Base-by-base conservation (phyloP, 2,888 invertebrate genomes). In the Sialis fuliginosa region DNA sequence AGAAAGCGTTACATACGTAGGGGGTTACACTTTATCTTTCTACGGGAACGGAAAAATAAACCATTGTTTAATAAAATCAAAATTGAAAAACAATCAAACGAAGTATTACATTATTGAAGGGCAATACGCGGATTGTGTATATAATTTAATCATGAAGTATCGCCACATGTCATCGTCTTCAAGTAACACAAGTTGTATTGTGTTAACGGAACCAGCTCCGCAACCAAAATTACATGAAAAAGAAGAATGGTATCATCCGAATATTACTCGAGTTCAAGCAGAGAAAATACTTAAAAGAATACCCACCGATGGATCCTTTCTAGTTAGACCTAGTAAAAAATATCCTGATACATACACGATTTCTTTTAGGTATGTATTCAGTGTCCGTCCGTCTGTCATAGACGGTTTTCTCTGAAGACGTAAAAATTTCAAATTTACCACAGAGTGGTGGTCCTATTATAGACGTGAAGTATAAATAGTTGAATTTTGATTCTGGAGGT, bases 1-100 rank as follows among this genome's bases (percentile, higher is more conserved):
- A 33, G 89, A 91, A 55, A 92, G 93, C 60, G 91, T 91, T 31
- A 95, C 93, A 0, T 95, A 95, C 65, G 89, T 93, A 1, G 95
- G 95, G 0, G 95, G 95, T 63, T 95, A 92, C 61, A 90, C 92
- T 51, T 68, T 96, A 32, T 95, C 93, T 0, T 95, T 96, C 66
- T 90, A 89, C 92, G 74, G 92, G 8, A 80, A 83, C 55, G 86
- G 84, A 39, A 80, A 81, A 58, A 89, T 89, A 1, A 90, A 90
- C 63, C 95, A 95, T 62, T 93, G 93, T 61, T 75, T 92, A 42
- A 95, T 95, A 49, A 83, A 86, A 60, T 71, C 90, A 45, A 87
- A 86, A 58, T 90, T 89, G 59, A 90, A 91, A 51, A 77, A 83
- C 56, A 92, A 92, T 5, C 72, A 84, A 54, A 86, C 84, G 0